Evolutionary conservation across 1,140 invertebrate genomes (phyloP).

Genomic region (Rhyzopertha dominica): DNA sequence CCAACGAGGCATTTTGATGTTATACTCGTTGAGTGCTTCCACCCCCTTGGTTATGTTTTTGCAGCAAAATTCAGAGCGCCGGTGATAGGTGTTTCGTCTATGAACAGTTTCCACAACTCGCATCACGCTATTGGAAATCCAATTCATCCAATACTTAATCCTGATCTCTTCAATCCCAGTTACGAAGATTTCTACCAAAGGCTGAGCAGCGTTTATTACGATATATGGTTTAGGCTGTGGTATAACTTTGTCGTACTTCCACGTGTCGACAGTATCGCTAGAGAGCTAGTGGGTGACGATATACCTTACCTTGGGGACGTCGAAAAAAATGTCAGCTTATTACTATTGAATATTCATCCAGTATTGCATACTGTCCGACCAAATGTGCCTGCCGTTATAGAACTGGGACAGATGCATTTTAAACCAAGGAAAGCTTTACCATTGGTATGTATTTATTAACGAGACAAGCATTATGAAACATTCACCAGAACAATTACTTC

Average conservation of each 20-base stretch:
- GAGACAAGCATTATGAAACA: no score
- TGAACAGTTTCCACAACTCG: conserved; percentile 23
- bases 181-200: no score
- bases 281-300: conserved; percentile 40
- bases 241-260: no score
- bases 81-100: conserved; percentile 26
- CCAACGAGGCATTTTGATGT: no score
- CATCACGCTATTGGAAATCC: conserved; percentile 23
- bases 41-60: no score
- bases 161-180: conserved; percentile 29
- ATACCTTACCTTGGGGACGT: conserved; percentile 45
- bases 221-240: no score
- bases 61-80: conserved; percentile 21
- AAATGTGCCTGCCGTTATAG: conserved; percentile 43
- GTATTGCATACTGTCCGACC: conserved; percentile 44
- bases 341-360: conserved; percentile 48
- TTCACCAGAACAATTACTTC: no score
- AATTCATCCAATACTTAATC: conserved; percentile 21
- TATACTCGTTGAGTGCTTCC: no score
- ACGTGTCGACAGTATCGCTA: conserved; percentile 31
- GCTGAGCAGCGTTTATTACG: no score
- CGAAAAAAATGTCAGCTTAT: conserved; percentile 45
- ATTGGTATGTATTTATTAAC: no score
- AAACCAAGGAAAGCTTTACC: no score
- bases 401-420: no score